Evolutionary conservation across 1,140 invertebrate species (phyloP).

Genomic region (Diorhabda sublineata): DNA sequence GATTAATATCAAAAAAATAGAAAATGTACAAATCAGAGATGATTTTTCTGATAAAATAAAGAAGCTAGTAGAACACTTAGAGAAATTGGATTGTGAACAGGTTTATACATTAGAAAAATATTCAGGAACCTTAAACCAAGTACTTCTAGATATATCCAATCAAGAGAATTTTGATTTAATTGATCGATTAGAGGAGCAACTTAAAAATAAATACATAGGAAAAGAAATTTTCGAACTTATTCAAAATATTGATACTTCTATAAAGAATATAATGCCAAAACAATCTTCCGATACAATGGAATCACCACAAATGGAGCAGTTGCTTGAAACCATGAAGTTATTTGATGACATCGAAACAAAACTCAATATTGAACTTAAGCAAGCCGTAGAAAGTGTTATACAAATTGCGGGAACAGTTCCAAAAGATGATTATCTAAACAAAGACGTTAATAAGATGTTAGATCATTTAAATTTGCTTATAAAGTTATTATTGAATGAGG

Average conservation of each 20-base stretch:
- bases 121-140: not conserved
- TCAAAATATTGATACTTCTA: not conserved
- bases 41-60: not conserved
- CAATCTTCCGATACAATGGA: too few species aligned
- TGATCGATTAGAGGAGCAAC: not conserved
- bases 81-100: not conserved
- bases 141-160: constrained; percentile 3
- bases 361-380: too few species aligned
- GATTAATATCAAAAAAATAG: not conserved
- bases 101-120: not conserved
- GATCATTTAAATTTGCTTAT: not conserved
- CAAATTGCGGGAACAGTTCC: too few species aligned
- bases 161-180: not conserved
- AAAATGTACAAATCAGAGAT: not conserved
- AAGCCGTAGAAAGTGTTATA: too few species aligned
- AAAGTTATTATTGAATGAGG: not conserved
- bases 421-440: not conserved
- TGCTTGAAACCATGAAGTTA: too few species aligned
- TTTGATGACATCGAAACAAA: too few species aligned
- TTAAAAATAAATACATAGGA: not conserved
- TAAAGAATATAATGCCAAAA: too few species aligned
- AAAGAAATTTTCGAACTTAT: not conserved
- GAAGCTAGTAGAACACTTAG: not conserved
- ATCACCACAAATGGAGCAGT: too few species aligned
- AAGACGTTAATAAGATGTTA: not conserved